Evolutionary conservation across 1,140 invertebrate genomes (phyloP).

Genomic region (Rhopalosiphum maidis): DNA sequence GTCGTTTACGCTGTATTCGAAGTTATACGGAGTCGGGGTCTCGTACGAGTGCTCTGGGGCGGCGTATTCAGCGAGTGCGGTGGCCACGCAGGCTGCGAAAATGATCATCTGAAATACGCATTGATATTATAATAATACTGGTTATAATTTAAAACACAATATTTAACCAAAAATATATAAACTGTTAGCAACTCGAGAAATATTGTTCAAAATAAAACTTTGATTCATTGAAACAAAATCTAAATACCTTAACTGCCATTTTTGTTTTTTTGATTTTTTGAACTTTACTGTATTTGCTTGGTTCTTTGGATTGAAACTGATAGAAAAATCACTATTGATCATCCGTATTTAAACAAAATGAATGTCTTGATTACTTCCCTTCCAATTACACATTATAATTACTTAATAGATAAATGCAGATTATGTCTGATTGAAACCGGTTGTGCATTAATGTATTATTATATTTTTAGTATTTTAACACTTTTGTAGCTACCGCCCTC

Average conservation of each 20-base stretch:
- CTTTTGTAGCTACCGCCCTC: neutral
- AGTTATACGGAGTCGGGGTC: conserved; percentile 64
- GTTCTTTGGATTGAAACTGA: neutral
- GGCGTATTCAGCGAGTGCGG: conserved; percentile 53
- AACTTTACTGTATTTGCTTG: neutral
- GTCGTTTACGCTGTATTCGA: conserved; percentile 67
- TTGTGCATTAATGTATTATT: neutral
- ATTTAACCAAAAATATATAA: neutral
- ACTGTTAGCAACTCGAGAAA: too few relatives aligned
- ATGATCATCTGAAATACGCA: conserved; percentile 59
- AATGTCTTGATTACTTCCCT: neutral
- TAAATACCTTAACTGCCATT: neutral
- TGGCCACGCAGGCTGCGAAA: conserved; percentile 59
- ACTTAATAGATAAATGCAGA: neutral
- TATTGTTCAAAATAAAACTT: neutral
- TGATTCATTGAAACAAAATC: neutral
- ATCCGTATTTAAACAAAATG: neutral
- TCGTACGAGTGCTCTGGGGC: conserved; percentile 62
- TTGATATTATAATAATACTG: neutral
- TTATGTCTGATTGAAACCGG: neutral
- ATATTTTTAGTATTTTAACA: neutral
- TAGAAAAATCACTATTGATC: neutral
- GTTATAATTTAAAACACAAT: neutral
- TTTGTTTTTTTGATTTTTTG: neutral
- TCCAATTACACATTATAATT: neutral